A percentile compares a stretch with the other conserved stretches of the same genome.
phyloP scores from a whole-genome alignment of 2,797 vertebrate genomes.

The Eulemur albifrons region DNA sequence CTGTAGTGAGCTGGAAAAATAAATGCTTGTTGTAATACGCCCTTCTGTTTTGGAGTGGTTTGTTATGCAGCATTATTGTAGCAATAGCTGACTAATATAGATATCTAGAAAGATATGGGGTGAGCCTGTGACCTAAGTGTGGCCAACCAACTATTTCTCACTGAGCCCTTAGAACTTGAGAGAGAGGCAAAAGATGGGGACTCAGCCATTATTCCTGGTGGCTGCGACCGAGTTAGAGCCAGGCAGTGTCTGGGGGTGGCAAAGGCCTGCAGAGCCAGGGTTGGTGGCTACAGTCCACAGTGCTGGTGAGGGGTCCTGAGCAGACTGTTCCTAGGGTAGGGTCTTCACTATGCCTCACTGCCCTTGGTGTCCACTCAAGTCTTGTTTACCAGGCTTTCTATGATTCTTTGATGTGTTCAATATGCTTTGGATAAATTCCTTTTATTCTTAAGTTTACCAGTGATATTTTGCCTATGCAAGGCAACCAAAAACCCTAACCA shows the following conservation, averaged over 20 bases:
- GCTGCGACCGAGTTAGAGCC: not conserved
- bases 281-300: not conserved
- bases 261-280: not conserved
- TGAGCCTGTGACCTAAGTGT: not conserved
- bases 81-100: not conserved
- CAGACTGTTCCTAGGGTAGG: not conserved
- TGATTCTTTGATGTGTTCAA: not conserved
- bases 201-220: not conserved
- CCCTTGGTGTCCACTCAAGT: not conserved
- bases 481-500: not conserved
- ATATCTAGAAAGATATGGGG: not conserved
- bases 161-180: not conserved
- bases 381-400: not conserved
- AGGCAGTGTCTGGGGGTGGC: not conserved
- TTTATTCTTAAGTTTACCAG: not conserved
- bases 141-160: not conserved
- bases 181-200: not conserved
- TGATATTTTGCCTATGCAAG: not conserved
- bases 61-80: not conserved
- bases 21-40: not conserved
- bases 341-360: not conserved
- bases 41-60: not conserved
- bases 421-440: not conserved
- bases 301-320: not conserved
- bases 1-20: not conserved